Percentiles rank a stretch among this genome's conserved stretches.
Evolutionary conservation across 1,140 invertebrate species (phyloP).

Genomic region (Penaeus indicus): DNA sequence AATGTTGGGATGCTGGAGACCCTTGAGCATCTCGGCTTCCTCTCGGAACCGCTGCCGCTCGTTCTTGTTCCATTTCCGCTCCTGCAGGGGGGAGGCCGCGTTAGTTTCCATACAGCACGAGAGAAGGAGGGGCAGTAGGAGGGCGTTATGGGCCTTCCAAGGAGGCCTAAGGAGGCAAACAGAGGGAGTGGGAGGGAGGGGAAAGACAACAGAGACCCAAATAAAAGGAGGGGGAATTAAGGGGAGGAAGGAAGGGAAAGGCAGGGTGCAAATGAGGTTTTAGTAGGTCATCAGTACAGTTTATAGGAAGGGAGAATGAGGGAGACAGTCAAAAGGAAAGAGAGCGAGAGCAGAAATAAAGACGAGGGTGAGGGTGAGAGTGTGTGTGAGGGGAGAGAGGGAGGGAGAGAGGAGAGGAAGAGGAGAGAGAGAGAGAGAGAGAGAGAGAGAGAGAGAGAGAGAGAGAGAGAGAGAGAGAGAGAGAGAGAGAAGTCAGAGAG

Average conservation of each 20-base stretch:
- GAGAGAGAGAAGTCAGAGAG: background rate
- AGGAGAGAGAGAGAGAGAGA: background rate
- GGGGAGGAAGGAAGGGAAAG: too few species aligned
- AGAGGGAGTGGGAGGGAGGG: background rate
- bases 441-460: background rate
- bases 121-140: too few species aligned
- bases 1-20: conserved; percentile 99
- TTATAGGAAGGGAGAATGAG: background rate
- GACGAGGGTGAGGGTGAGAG: background rate
- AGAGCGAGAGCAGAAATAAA: background rate
- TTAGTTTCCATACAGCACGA: too few species aligned
- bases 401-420: background rate
- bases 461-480: background rate
- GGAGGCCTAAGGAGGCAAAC: background rate
- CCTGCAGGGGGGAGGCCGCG: background rate
- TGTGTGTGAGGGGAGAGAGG: background rate
- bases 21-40: conserved; percentile 99
- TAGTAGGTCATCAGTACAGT: background rate
- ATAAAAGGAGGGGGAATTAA: background rate
- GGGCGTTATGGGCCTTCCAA: too few species aligned
- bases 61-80: conserved; percentile 71
- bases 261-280: too few species aligned
- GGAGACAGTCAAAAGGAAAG: background rate
- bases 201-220: background rate
- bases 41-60: conserved; percentile 92